These are phyloP conservation scores for Dascyllus trimaculatus DNA, from an alignment of 2,113 vertebrate species.

Conservation along the genomic window DNA sequence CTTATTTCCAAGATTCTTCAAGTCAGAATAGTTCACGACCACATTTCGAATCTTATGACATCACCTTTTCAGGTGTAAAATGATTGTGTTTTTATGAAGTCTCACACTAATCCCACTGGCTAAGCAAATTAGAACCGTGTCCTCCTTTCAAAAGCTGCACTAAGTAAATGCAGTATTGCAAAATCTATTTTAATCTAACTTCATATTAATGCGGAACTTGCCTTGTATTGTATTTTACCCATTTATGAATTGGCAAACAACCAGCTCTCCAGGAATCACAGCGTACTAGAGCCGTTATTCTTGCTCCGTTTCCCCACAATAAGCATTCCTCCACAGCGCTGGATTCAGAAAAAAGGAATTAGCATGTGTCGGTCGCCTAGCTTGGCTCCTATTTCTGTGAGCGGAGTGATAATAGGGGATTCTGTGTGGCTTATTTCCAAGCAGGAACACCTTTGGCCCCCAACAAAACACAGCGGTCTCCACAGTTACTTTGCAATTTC, in stretches of 20 bases:
- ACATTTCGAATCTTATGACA: no score
- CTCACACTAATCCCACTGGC: not conserved
- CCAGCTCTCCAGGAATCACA: conserved; percentile 19
- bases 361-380: conserved; percentile 68
- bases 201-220: not conserved
- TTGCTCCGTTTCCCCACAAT: conserved; percentile 52
- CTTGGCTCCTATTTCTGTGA: conserved; percentile 55
- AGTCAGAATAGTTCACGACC: no score
- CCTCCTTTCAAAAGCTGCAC: not conserved
- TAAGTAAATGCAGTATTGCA: not conserved
- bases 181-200: conserved; percentile 1
- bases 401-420: conserved; percentile 70
- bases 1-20: no score
- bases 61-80: no score
- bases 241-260: conserved; percentile 30
- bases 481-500: conserved; percentile 79
- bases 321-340: conserved; percentile 65
- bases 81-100: no score
- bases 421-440: conserved; percentile 72
- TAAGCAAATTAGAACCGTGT: not conserved
- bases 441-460: conserved; percentile 70
- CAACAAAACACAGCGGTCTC: conserved; percentile 69
- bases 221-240: not conserved
- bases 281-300: conserved; percentile 37
- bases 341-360: conserved; percentile 67